A percentile compares a stretch with the other conserved stretches of the same genome.
Conservation (phyloP, 2,888 invertebrate species). For the Podotricha telesiphe region DNA sequence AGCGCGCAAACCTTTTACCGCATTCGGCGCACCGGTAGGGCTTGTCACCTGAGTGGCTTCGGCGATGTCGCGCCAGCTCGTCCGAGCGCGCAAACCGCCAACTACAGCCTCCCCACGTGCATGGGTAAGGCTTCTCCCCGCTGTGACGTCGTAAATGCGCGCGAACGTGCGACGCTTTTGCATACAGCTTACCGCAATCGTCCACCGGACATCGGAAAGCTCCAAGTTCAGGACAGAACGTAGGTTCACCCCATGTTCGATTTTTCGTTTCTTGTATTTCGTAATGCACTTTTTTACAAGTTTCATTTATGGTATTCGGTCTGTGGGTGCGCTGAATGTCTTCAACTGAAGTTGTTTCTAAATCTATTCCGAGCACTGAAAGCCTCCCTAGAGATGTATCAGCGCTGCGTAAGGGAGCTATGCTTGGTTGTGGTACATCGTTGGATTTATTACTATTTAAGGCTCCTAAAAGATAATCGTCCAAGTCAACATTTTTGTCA, state of each 20-base stretch:
- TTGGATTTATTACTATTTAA: slow-evolving; percentile 63
- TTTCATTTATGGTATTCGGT: slow-evolving; percentile 48
- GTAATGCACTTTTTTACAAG: slow-evolving; percentile 45
- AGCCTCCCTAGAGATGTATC: slow-evolving; percentile 50
- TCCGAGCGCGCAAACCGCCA: slow-evolving; percentile 98
- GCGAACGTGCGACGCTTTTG: slow-evolving; percentile 94
- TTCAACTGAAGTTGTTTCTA: slow-evolving; percentile 57
- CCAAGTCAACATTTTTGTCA: slow-evolving; percentile 68
- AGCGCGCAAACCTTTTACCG: slow-evolving; percentile 94
- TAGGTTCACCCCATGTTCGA: slow-evolving; percentile 70
- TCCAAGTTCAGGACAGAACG: slow-evolving; percentile 77
- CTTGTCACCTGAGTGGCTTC: slow-evolving; percentile 97
- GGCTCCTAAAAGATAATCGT: slow-evolving; percentile 71
- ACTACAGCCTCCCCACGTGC: slow-evolving; percentile 91
- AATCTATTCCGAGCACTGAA: slow-evolving; percentile 55
- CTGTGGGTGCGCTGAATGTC: slow-evolving; percentile 55
- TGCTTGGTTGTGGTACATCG: slow-evolving; percentile 58
- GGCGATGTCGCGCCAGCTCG: slow-evolving; percentile 94
- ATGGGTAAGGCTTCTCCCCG: slow-evolving; percentile 90
- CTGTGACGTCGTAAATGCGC: slow-evolving; percentile 94
- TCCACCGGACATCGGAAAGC: slow-evolving; percentile 88
- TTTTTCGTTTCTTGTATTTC: slow-evolving; percentile 53
- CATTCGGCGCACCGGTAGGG: slow-evolving; percentile 96
- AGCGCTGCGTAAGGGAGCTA: slow-evolving; percentile 56
- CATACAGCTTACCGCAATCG: slow-evolving; percentile 91